Conservation (phyloP, 2,797 vertebrate genomes). For the Sparidentex hasta region DNA sequence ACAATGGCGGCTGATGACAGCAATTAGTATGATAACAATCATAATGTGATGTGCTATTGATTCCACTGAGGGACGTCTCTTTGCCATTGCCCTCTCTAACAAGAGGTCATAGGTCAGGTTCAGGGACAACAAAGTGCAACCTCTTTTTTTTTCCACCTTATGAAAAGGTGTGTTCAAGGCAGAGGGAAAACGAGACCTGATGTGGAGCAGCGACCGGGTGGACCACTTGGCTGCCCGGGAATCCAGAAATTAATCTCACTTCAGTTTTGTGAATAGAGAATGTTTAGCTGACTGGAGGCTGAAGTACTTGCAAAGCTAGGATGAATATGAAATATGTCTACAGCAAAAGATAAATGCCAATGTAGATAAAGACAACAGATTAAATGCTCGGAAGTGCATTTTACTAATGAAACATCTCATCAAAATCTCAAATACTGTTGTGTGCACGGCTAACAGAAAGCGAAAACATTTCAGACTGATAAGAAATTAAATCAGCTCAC, state of each 20-base stretch:
- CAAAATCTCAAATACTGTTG: not conserved
- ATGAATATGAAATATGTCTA: not conserved
- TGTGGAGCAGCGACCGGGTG: too few relatives aligned
- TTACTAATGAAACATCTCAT: not conserved
- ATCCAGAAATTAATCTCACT: not conserved
- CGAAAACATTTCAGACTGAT: not conserved
- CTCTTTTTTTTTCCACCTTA: not conserved
- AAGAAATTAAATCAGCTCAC: not conserved
- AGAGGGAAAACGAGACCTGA: not conserved
- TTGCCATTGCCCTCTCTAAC: not conserved
- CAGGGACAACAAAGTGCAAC: slow-evolving; percentile 6
- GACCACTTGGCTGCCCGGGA: not conserved
- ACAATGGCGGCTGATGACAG: slow-evolving; percentile 25
- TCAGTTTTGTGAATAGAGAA: not conserved
- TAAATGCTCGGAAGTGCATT: not conserved
- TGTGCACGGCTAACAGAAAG: not conserved
- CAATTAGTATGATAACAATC: slow-evolving; percentile 47
- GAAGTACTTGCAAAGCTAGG: not conserved
- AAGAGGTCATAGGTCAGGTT: slow-evolving; percentile 19
- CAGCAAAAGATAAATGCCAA: not conserved
- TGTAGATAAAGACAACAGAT: not conserved
- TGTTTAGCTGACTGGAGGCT: not conserved
- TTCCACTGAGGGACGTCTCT: slow-evolving; percentile 12
- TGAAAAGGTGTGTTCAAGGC: not conserved
- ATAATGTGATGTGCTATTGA: slow-evolving; percentile 36